Base-by-base conservation (phyloP, 2,113 vertebrate genomes). In the Pao palembangensis region DNA sequence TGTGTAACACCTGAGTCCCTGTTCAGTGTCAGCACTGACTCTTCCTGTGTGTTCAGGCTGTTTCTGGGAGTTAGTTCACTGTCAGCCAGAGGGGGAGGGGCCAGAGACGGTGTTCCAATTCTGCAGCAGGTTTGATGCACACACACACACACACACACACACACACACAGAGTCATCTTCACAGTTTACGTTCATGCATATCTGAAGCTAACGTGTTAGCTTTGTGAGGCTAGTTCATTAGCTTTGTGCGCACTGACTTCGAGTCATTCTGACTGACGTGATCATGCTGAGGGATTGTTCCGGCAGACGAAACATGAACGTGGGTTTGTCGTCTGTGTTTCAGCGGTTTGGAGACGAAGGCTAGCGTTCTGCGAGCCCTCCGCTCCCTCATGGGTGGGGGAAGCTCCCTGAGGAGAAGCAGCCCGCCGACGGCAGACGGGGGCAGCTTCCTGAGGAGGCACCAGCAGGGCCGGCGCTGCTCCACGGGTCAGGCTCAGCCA, bases 21-120 rank as follows among this genome's bases (percentile, higher is more conserved):
- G 21, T 23, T 23, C 21, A 23, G 21, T 23, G 21, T 23, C 21
- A 23, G 2, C 2, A 23, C 21, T 41, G 48, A 12, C 11, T n/a
- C 8, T 54, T 64, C 16, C 6, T 42, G 41, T n/a, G n/a, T 46
- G 41, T 46, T 6, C 77, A 97, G 96, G 94, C 48, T 93, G 93
- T 73, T 85, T 93, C 19, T 98, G 95, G 94, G 95, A 98, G 78
- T 78, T 98, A 85, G 93, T 98, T 63, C 96, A 98, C 76, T 93
- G 92, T 0, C 91, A 94, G 64, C 98, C 95, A 6, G 94, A 96
- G 79, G 56, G 92, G 8, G 93, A 96, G 83, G 96, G 95, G 20
- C 91, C 95, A 1, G 96, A 97, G 88, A 98, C 93, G 4, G 75
- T 90, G 64, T 98, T 98, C 63, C 95, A 96, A 72, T 73, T 98